phyloP scores from a whole-genome alignment of 2,113 vertebrate genomes.

The Columbina picui region DNA sequence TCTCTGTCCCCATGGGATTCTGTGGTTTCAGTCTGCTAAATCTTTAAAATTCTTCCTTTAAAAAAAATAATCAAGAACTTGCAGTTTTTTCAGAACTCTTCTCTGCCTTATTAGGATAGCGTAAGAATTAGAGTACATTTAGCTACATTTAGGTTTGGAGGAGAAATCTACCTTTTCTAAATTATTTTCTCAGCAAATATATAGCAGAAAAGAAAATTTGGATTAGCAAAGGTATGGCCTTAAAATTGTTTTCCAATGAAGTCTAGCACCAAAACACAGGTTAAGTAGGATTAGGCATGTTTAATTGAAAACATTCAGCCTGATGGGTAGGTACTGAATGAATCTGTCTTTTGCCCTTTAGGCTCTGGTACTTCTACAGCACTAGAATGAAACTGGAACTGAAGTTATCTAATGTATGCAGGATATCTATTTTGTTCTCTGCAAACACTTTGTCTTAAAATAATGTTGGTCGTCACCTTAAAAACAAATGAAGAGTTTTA shows the following conservation, averaged over 20 bases:
- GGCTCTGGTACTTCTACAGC: not conserved
- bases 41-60: not conserved
- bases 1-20: not conserved
- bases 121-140: not conserved
- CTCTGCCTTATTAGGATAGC: not conserved
- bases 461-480: not conserved
- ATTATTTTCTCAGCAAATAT: not conserved
- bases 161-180: not conserved
- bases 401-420: not conserved
- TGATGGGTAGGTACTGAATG: not conserved
- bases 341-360: not conserved
- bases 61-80: not conserved
- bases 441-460: not conserved
- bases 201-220: not conserved
- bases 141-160: fast-evolving
- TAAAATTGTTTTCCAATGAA: not conserved
- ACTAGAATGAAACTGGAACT: not conserved
- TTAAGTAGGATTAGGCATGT: not conserved
- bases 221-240: not conserved
- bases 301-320: not conserved
- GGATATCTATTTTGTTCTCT: not conserved
- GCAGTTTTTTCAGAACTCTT: not conserved
- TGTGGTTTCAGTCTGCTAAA: not conserved
- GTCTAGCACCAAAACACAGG: not conserved
- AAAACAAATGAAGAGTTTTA: not conserved